Evolutionary conservation across 2,797 vertebrate genomes (phyloP), one percentile per base, ranked within the genome.

Genomic region (Numenius phaeopus): DNA sequence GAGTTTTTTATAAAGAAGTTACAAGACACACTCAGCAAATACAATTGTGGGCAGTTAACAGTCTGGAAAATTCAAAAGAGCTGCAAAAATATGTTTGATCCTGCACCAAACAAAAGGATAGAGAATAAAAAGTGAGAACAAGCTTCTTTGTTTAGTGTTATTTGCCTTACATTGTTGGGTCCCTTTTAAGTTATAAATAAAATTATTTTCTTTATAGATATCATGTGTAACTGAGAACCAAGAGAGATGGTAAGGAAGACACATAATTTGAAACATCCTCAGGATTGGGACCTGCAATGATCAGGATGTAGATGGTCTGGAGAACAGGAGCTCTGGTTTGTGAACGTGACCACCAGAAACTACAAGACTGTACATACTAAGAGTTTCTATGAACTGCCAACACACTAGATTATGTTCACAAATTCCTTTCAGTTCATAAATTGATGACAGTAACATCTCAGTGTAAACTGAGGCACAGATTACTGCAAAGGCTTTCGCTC

Each of bases 1-100:
- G 16, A 42, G 27, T 40, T 78, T 47, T 69, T 65, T 52, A 30
- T 40, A n/a, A 66, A 82, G 21, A 54, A 70, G 5, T 54, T 66
- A 37, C 8, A 52, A 52, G 46, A 44, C 1, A 3, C 14, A n/a
- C 27, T 76, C 59, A 70, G 71, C 42, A 96, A 95, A 87, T 47
- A 72, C 23, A 75, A 13, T 32, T 61, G 65, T 37, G 54, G n/a
- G 49, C 40, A 50, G 81, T 32, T 80, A 82, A 47, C 14, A 55
- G 78, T 4, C 55, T 83, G 75, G 47, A 80, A 91, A 94, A 87
- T 66, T 59, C 71, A 83, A 59, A 80, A 89, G 82, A 71, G 29
- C 90, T 82, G 49, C 70, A 91, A 84, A 78, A 64, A 1, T 2
- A 5, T 26, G 17, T 64, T 77, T 94, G 64, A 89, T 70, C 21